A percentile compares a stretch with the other conserved stretches of the same genome.
Conservation (phyloP, 2,888 invertebrate species). For the Drosophila mulleri region DNA sequence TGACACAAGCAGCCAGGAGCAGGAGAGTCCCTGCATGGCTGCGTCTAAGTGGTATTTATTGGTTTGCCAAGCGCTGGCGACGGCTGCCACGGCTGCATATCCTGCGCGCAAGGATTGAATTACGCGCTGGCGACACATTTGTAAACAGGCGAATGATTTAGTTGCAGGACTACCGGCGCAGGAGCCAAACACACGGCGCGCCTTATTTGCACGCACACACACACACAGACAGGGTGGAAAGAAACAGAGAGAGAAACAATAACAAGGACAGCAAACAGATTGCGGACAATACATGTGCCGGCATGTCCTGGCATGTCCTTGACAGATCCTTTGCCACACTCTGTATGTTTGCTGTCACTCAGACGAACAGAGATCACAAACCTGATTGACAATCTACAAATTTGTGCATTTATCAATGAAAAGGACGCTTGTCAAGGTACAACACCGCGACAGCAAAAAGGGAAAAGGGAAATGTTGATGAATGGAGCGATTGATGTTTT, state of each 20-base stretch:
- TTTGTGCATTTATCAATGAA: conserved; percentile 76
- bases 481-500: conserved; percentile 69
- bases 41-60: conserved; percentile 77
- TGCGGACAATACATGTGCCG: conserved; percentile 16
- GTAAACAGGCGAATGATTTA: conserved; percentile 76
- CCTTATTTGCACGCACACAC: conserved; percentile 72
- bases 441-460: conserved; percentile 33
- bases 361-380: conserved; percentile 44
- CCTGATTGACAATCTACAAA: conserved; percentile 75
- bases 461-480: conserved; percentile 51
- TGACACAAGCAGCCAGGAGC: conserved; percentile 62
- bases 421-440: conserved; percentile 51
- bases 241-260: conserved; percentile 30
- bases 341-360: conserved; percentile 66
- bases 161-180: conserved; percentile 62
- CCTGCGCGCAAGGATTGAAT: conserved; percentile 74
- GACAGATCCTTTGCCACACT: conserved; percentile 47
- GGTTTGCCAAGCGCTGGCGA: conserved; percentile 74
- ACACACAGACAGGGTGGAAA: neutral
- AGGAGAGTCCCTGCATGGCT: conserved; percentile 45
- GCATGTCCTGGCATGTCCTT: conserved; percentile 34
- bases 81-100: conserved; percentile 66
- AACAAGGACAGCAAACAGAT: conserved; percentile 49
- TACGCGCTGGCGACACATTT: conserved; percentile 79
- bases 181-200: conserved; percentile 64